Conservation (phyloP, 2,888 invertebrate genomes). For the Xestia sexstrigata region DNA sequence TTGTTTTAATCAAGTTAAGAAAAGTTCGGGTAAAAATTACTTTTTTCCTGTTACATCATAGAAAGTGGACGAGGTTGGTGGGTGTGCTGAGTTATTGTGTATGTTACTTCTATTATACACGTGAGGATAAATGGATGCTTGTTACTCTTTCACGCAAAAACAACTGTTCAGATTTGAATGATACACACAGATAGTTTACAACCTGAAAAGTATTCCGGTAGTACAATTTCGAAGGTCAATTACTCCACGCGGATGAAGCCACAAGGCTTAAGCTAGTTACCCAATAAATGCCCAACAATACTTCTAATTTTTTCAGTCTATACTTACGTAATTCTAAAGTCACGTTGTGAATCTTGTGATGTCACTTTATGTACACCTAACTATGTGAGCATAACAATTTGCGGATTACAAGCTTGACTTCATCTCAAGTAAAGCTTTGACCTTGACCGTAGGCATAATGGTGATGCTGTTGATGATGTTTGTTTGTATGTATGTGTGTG, state of each 20-base stretch:
- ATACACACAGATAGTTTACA: neutral
- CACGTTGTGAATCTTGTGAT: neutral
- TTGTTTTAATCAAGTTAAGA: neutral
- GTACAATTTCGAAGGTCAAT: neutral
- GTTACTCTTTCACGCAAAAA: neutral
- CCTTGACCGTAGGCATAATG: conserved; percentile 30
- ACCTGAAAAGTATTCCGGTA: neutral
- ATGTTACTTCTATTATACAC: neutral
- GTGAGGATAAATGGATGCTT: neutral
- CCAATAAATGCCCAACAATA: neutral
- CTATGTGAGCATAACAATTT: conserved; percentile 4
- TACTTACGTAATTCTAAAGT: neutral
- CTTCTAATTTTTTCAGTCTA: neutral
- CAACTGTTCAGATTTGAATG: neutral
- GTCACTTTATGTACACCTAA: neutral
- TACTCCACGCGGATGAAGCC: neutral
- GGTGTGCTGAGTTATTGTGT: neutral
- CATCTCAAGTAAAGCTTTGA: conserved; percentile 9
- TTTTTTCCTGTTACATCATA: neutral
- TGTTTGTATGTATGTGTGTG: neutral
- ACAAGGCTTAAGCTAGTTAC: neutral
- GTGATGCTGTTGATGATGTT: neutral
- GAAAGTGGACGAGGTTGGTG: neutral
- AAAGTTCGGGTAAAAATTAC: neutral
- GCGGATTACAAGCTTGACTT: conserved; percentile 40